phyloP scores from a whole-genome alignment of 30 jellyfish, hydroid and myxozoan genomes.

The Nemopilema nomurai region DNA sequence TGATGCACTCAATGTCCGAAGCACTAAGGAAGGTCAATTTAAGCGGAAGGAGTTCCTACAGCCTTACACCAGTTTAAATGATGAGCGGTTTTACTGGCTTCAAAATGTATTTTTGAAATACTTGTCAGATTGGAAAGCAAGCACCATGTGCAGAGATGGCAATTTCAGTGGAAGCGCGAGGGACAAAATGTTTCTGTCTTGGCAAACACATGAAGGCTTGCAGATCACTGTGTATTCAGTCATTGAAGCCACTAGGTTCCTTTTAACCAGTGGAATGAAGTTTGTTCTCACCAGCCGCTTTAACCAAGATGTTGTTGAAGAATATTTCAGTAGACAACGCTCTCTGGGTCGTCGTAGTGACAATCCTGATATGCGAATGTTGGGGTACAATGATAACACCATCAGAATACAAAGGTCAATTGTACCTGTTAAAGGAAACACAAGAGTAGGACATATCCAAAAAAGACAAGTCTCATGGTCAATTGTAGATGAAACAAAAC shows the following conservation, averaged over 20 bases:
- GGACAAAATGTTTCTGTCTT: conserved; percentile 53
- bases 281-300: conserved; percentile 44
- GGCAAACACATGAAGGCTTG: conserved; percentile 68
- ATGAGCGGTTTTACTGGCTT: conserved; percentile 60
- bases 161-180: conserved; percentile 22
- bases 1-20: conserved; percentile 69
- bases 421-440: conserved; percentile 49
- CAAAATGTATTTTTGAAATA: conserved; percentile 36
- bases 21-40: conserved; percentile 31
- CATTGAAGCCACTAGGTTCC: conserved; percentile 38
- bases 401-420: conserved; percentile 16
- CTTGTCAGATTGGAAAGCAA: conserved; percentile 44
- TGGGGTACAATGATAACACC: conserved; percentile 31
- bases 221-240: conserved; percentile 39
- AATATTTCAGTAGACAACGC: conserved; percentile 57
- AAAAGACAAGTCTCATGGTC: conserved; percentile 32
- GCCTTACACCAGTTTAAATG: conserved; percentile 47
- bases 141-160: conserved; percentile 40
- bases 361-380: conserved; percentile 45
- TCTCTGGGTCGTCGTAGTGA: conserved; percentile 49
- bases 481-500: conserved; percentile 7
- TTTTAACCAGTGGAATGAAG: conserved; percentile 30
- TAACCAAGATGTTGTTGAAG: conserved; percentile 59
- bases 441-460: conserved; percentile 38
- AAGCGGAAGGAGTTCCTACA: conserved; percentile 36